phyloP scores from a whole-genome alignment of 1,140 invertebrate genomes.

The Drosophila littoralis region DNA sequence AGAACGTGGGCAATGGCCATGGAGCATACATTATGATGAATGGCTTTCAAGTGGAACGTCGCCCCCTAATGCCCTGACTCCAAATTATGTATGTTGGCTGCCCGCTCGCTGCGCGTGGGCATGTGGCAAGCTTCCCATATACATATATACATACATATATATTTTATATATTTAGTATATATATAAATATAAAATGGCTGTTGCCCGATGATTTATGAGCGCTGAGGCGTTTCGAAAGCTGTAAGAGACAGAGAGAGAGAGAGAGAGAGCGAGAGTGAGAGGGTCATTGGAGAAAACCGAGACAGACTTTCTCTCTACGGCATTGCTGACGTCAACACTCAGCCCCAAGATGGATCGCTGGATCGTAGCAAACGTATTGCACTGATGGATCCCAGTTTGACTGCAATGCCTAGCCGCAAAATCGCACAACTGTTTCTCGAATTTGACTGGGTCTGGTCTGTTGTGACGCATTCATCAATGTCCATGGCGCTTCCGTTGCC shows the following conservation, averaged over 20 bases:
- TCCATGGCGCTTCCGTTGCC: slow-evolving; percentile 68
- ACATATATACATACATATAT: slow-evolving; percentile 4
- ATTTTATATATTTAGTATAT: slow-evolving; percentile 22
- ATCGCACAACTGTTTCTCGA: slow-evolving; percentile 27
- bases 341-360: slow-evolving; percentile 65
- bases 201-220: slow-evolving; percentile 72
- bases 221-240: slow-evolving; percentile 68
- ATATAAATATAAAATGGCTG: slow-evolving; percentile 56
- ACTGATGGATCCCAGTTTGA: slow-evolving; percentile 46
- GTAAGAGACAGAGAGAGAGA: slow-evolving; percentile 3
- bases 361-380: slow-evolving; percentile 42
- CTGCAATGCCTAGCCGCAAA: slow-evolving; percentile 25
- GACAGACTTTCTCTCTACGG: slow-evolving; percentile 59
- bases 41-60: slow-evolving; percentile 79
- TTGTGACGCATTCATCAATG: slow-evolving; percentile 74
- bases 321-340: slow-evolving; percentile 25
- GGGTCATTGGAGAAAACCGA: slow-evolving; percentile 42
- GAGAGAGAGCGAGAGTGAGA: slow-evolving; percentile 11
- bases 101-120: slow-evolving; percentile 26
- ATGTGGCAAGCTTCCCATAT: slow-evolving; percentile 45
- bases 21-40: slow-evolving; percentile 71
- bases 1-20: slow-evolving; percentile 46
- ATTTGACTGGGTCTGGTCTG: slow-evolving; percentile 34
- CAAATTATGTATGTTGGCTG: slow-evolving; percentile 37
- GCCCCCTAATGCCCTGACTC: slow-evolving; percentile 50